phyloP scores from a whole-genome alignment of 2,113 vertebrate species.

The Mastomys natalensis region DNA sequence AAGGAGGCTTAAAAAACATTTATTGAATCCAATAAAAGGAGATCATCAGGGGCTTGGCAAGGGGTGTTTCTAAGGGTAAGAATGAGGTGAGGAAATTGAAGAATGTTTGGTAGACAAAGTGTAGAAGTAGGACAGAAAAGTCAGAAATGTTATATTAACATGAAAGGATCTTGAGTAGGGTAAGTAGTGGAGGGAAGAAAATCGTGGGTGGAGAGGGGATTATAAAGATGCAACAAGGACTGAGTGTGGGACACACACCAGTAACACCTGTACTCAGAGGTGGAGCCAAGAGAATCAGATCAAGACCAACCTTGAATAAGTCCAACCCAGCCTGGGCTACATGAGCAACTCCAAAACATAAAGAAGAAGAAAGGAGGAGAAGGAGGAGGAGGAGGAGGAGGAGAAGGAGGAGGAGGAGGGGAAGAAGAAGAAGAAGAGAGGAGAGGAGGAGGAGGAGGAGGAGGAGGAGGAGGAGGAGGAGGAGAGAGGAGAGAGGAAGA shows the following conservation, averaged over 20 bases:
- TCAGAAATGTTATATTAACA: not conserved
- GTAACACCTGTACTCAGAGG: not conserved
- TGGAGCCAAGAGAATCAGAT: not conserved
- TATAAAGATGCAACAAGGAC: not conserved
- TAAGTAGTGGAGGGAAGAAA: not conserved
- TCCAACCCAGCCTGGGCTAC: not conserved
- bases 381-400: too few species aligned
- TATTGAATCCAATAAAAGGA: not conserved
- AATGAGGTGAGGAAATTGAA: not conserved
- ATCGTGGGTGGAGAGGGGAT: not conserved
- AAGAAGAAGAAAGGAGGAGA: not conserved
- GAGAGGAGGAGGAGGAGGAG: too few species aligned
- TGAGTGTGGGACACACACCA: not conserved
- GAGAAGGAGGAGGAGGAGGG: not conserved
- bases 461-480: too few species aligned
- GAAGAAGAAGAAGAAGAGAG: too few species aligned
- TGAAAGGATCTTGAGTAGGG: not conserved
- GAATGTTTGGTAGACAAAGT: not conserved
- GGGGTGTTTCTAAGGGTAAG: not conserved
- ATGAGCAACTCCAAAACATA: not conserved
- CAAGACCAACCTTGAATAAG: not conserved
- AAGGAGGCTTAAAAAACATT: not conserved
- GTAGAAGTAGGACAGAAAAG: not conserved
- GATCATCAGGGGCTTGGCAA: not conserved
- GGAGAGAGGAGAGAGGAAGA: too few species aligned